Base-by-base conservation (phyloP, 2,113 vertebrate species). In the Gymnorhina tibicen region DNA sequence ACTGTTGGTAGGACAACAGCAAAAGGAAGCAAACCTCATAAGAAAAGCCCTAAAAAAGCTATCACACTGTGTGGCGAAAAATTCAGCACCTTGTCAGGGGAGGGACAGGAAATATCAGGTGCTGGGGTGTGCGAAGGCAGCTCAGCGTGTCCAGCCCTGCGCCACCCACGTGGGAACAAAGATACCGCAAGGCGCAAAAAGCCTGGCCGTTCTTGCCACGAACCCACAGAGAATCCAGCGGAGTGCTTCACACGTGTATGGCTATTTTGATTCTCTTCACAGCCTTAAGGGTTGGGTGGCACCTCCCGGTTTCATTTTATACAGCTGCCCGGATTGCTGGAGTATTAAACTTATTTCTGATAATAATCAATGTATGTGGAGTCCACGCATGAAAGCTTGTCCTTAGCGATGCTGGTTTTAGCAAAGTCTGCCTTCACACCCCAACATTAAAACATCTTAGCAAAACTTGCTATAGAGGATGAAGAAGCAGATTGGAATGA, bases 81-180 rank as follows among this genome's bases (percentile, higher is more conserved):
- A 68, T 28, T 75, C 52, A 78, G 32, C 56, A 47, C 11, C 37
- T 67, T 66, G 11, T 53, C 33, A 81, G 74, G 26, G 23, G 4
- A 69, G 21, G 41, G 24, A 91, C 44, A 44, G 27, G 46, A 87
- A 77, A 35, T 27, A 23, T 35, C 26, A 47, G 62, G 39, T 64
- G 16, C 50, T 60, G 44, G 42, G 23, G 27, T 46, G 21, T 26
- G 21, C 44, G 50, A 78, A 68, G 56, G 23, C 35, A 82, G 32
- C 1, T 0, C 42, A 28, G 41, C 11, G 46, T 41, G 44, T 52
- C 55, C 67, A 64, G 67, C 13, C 19, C 37, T 7, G 0, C 0
- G 0, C 20, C 41, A 20, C 41, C 41, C 5, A 0, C 2, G 3
- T 4, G 11, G 75, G 27, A 83, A 58, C 30, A 79, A 63, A 50